Base-by-base conservation (phyloP, 2,888 invertebrate species). In the Drosophila basisetae region DNA sequence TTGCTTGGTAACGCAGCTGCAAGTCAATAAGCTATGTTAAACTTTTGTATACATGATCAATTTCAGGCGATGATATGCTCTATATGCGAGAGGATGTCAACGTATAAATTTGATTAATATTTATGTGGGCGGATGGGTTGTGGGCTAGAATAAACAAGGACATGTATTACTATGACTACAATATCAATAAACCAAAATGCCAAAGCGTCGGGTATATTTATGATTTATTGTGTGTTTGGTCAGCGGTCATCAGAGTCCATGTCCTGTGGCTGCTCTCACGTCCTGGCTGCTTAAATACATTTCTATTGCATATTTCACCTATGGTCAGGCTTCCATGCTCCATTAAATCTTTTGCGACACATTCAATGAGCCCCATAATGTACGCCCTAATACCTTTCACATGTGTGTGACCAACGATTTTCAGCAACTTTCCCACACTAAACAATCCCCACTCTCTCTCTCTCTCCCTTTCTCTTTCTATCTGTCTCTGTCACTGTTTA, bases 281-380 rank as follows among this genome's bases (percentile, higher is more conserved):
- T 13, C 16, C 49, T 65, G 62, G 33, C 58, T 59, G 70, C 68
- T 69, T 84, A 78, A 75, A 73, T 82, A 84, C 72, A 66, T 81
- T 82, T 82, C 71, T 82, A 74, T 78, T 81, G 83, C 73, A 73
- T 76, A 76, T 90, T 80, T 85, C 83, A 85, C 85, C 84, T 84
- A 80, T 75, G 73, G 69, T 65, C 65, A 59, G 84, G 84, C 55
- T 30, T 22, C 37, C 90, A 83, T 78, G 91, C 82, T 80, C 84
- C 91, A 90, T 91, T 91, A 91, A 91, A 90, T 90, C 89, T 81
- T 84, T 82, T 70, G 91, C 78, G 90, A 89, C 91, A 89, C 83
- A 80, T 89, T 84, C 86, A 84, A 88, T 91, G 88, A 84, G 89
- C 85, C 87, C 73, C 82, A 91, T 87, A 85, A 91, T 80, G 79